Conservation (phyloP, 2,888 invertebrate genomes). For the Germaria angustata region DNA sequence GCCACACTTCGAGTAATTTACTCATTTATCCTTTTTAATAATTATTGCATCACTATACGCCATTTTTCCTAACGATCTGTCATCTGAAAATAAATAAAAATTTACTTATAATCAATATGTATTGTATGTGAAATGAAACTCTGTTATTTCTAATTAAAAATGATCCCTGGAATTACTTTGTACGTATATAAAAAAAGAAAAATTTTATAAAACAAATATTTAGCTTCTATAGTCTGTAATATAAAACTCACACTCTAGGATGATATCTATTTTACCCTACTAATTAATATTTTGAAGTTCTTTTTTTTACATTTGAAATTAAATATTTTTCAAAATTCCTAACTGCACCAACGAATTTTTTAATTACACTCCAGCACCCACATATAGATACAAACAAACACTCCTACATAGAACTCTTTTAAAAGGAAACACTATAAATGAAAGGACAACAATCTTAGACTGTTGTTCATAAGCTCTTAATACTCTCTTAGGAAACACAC, state of each 20-base stretch:
- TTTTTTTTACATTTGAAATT: constrained; percentile 2
- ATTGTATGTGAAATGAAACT: no score
- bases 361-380: neutral
- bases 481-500: constrained; percentile 3
- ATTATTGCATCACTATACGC: no score
- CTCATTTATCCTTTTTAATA: no score
- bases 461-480: constrained; percentile 13
- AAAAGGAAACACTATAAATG: neutral
- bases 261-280: constrained; percentile 28
- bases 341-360: constrained; percentile 52
- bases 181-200: neutral
- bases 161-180: neutral
- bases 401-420: neutral
- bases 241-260: constrained; percentile 34
- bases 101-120: no score
- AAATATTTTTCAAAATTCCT: neutral
- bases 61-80: no score
- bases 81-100: no score
- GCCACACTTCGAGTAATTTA: no score
- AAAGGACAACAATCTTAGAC: neutral
- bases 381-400: neutral
- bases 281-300: neutral
- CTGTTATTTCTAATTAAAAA: no score
- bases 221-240: neutral
- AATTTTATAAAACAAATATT: neutral